A percentile compares a stretch with the other conserved stretches of the same genome.
phyloP scores from a whole-genome alignment of 2,888 invertebrate species.

The Chrysina gloriosa region DNA sequence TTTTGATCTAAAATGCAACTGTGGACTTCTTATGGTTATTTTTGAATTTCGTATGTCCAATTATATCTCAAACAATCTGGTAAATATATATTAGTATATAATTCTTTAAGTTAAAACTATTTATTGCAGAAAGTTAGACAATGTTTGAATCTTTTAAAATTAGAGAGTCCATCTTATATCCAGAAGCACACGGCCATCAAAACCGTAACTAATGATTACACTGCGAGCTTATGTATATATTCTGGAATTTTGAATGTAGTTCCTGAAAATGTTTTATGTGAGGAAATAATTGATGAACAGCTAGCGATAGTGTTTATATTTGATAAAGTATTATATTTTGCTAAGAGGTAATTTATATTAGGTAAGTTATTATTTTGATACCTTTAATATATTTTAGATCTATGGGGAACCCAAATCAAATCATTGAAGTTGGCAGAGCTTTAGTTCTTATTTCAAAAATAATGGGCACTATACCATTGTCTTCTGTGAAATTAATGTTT shows the following conservation, averaged over 20 bases:
- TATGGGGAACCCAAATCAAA: slow-evolving; percentile 54
- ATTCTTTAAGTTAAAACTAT: background rate
- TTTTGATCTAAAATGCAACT: slow-evolving; percentile 75
- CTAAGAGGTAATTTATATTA: slow-evolving; percentile 60
- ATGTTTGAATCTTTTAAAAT: slow-evolving; percentile 50
- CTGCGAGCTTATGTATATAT: slow-evolving; percentile 52
- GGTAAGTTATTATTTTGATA: slow-evolving; percentile 30
- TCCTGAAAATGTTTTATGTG: slow-evolving; percentile 49
- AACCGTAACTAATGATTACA: slow-evolving; percentile 36
- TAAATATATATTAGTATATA: slow-evolving; percentile 20
- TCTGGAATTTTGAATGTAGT: slow-evolving; percentile 55
- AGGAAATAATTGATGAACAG: slow-evolving; percentile 48
- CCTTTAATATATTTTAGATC: slow-evolving; percentile 53
- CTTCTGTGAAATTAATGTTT: slow-evolving; percentile 55
- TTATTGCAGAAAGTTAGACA: slow-evolving; percentile 50
- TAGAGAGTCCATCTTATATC: slow-evolving; percentile 45
- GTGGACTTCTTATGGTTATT: slow-evolving; percentile 69
- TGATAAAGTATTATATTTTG: slow-evolving; percentile 56
- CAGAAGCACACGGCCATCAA: slow-evolving; percentile 26
- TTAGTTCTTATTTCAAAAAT: slow-evolving; percentile 54
- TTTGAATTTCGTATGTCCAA: slow-evolving; percentile 63
- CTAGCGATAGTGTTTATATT: slow-evolving; percentile 56
- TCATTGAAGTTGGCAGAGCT: slow-evolving; percentile 57
- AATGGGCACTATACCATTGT: slow-evolving; percentile 51
- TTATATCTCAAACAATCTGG: slow-evolving; percentile 49